Evolutionary conservation across 1,140 invertebrate genomes (phyloP).

Genomic region (Drosophila kurseongensis): DNA sequence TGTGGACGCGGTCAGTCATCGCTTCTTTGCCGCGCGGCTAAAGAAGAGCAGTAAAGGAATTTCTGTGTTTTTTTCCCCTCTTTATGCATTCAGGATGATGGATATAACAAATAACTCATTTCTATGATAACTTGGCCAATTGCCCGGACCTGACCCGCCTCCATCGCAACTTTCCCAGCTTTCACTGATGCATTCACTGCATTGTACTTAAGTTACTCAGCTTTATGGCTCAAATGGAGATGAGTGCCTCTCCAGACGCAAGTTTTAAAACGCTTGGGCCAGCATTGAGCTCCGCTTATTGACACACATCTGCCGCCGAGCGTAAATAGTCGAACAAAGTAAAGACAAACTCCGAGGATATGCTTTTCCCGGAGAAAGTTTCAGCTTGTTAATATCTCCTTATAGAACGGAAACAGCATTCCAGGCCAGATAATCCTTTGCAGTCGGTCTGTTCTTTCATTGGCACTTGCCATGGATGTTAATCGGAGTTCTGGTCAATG

Average conservation of each 20-base stretch:
- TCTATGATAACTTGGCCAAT: slow-evolving; percentile 69
- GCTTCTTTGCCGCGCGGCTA: slow-evolving; percentile 10
- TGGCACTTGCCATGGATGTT: background rate
- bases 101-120: slow-evolving; percentile 64
- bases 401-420: background rate
- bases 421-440: background rate
- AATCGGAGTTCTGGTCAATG: slow-evolving; percentile 22
- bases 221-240: slow-evolving; percentile 53
- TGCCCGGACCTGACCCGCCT: slow-evolving; percentile 22
- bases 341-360: background rate
- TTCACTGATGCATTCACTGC: slow-evolving; percentile 32
- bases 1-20: slow-evolving; percentile 44
- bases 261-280: slow-evolving; percentile 28
- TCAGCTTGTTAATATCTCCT: slow-evolving; percentile 4
- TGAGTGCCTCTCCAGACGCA: slow-evolving; percentile 29
- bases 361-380: slow-evolving; percentile 15
- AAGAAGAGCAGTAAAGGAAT: slow-evolving; percentile 3
- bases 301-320: slow-evolving; percentile 51
- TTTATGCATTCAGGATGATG: slow-evolving; percentile 59
- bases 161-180: slow-evolving; percentile 26
- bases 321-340: slow-evolving; percentile 19
- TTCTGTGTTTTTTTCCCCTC: slow-evolving; percentile 19
- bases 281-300: slow-evolving; percentile 43
- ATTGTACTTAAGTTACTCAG: slow-evolving; percentile 57
- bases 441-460: background rate